phyloP scores from a whole-genome alignment of 2,113 vertebrate genomes.

The Pogona vitticeps region DNA sequence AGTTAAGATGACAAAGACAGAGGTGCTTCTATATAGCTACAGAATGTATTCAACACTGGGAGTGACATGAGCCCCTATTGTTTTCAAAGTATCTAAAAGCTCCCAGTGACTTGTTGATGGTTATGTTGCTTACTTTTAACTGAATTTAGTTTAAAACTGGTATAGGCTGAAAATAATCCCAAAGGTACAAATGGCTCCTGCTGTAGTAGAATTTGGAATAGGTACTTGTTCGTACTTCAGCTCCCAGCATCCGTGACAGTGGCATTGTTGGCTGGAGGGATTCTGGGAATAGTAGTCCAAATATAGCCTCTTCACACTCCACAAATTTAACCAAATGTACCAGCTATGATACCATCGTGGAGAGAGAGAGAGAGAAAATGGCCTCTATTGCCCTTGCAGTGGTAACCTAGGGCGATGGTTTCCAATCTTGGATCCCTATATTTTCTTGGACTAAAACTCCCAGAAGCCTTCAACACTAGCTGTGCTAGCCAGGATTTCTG shows the following conservation, averaged over 20 bases:
- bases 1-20: conserved; percentile 1
- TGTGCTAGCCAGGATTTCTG: no score
- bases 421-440: no score
- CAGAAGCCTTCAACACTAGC: no score
- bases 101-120: no score
- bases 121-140: neutral
- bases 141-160: neutral
- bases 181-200: neutral
- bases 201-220: neutral
- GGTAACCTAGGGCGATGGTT: neutral
- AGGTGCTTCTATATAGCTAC: neutral
- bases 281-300: no score
- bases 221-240: neutral
- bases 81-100: neutral
- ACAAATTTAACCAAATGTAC: no score
- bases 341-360: neutral
- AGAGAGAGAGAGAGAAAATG: neutral
- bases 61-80: neutral
- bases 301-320: no score
- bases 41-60: neutral
- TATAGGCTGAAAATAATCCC: neutral
- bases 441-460: no score
- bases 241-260: neutral
- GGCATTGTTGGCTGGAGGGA: no score
- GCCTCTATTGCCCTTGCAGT: neutral